Base-by-base conservation (phyloP, 1,140 invertebrate species). In the Zaprionus camerounensis region DNA sequence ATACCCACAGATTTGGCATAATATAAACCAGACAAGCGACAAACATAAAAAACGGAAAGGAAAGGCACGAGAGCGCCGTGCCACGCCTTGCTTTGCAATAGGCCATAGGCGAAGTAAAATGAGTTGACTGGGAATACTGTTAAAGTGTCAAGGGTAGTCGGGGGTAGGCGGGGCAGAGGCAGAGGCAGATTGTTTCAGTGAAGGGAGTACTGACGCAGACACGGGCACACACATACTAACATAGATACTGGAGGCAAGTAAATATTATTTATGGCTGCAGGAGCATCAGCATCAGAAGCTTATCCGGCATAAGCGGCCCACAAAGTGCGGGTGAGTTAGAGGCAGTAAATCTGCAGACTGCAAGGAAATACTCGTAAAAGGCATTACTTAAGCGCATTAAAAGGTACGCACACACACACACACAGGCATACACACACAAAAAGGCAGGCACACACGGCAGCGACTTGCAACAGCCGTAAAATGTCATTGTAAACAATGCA, bases 261-360 rank as follows among this genome's bases (percentile, higher is more conserved):
- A 90, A 90, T 84, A 75, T 90, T 90, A 88, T 88, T 88, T 88
- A 88, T 88, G 83, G 76, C 83, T 87, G 80, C 83, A 87, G 57
- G 22, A 51, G 20, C 46, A 28, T 51, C 36, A 57, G 61, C 26
- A 55, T 62, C 53, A 70, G 67, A 31, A 57, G 67, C 67, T 75
- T 70, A 75, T 64, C 58, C 72, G 59, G 66, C 58, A 57, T 55
- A 46, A 63, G 53, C 66, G 72, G 31, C 28, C 72, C 72, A 70
- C 72, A 71, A 76, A 76, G 31, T 55, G 63, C 53, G 44, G 74
- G 31, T 67, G 56, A 67, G 62, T 73, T 62, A 67, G 62, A 59
- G 75, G 65, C 68, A 58, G 68, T 84, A 84, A 80, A 78, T 80
- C 63, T 83, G 82, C 80, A 87, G 81, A 53, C 72, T 58, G 76